Evolutionary conservation across 2,113 vertebrate genomes (phyloP).

Genomic region (Elephantulus edwardii): DNA sequence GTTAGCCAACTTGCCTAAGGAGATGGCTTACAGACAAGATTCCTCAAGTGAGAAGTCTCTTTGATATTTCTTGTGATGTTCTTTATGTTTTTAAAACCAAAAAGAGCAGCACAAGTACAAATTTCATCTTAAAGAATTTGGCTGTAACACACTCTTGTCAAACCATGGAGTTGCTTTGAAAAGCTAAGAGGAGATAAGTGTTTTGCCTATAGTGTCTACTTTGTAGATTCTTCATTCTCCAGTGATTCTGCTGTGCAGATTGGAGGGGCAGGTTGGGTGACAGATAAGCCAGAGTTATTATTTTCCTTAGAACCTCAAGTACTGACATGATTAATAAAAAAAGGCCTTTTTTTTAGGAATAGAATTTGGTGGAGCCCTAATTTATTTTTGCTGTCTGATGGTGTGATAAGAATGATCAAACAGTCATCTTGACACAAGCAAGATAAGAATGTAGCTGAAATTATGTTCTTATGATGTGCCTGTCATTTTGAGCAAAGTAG

Average conservation of each 20-base stretch:
- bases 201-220: neutral
- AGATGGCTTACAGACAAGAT: neutral
- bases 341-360: neutral
- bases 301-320: neutral
- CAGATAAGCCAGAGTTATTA: neutral
- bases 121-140: neutral
- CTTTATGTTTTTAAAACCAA: neutral
- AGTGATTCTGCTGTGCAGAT: neutral
- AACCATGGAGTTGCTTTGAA: neutral
- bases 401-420: neutral
- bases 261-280: neutral
- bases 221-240: neutral
- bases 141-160: neutral
- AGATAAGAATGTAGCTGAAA: neutral
- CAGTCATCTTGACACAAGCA: neutral
- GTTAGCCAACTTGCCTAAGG: neutral
- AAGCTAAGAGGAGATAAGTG: no score
- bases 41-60: neutral
- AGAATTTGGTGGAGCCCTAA: neutral
- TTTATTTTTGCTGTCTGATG: neutral
- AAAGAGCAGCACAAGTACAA: neutral
- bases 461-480: neutral
- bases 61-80: neutral
- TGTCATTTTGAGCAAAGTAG: neutral
- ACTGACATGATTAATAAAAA: rapidly evolving